Base-by-base conservation (phyloP, 1,140 invertebrate species). In the Mesaphorura yosii region DNA sequence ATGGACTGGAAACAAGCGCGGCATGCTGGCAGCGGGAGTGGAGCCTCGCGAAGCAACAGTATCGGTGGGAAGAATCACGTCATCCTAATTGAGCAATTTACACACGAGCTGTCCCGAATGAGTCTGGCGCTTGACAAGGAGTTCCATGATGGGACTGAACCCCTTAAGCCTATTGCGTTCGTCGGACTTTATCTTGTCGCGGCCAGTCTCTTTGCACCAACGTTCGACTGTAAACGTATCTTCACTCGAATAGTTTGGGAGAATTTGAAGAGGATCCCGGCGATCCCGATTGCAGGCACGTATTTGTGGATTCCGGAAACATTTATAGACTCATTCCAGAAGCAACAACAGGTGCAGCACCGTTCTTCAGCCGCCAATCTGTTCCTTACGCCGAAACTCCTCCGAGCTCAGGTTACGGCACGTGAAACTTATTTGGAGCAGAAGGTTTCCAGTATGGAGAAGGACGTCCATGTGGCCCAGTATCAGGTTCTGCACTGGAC, bases 221-320 rank as follows among this genome's bases (percentile, higher is more conserved):
- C 14, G 29, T 59, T 58, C 45, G 59, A 61, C 38, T 22, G 40
- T 3, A 59, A 59, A 27, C 59, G 56, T 29, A 17, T 47, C 14
- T 60, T 58, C 38, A 29, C 34, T 10, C 57, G 48, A 26, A 49
- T 28, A 0, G 41, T 64, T 12, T 57, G 55, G 58, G 61, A 63
- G 38, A 29, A 19, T n/a, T 19, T 62, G 5, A 58, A 57, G 25
- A 60, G 73, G 70, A 57, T 83, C 46, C 83, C 83, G 47, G 82
- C 79, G 40, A 77, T 88, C 22, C 79, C 78, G 47, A 67, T 91
- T 3, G 71, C 78, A 45, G 86, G 84, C 1, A 83, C 83, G 66
- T 72, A 83, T 19, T 66, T 88, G 28, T 90, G 86, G 85, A 78
- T 83, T 64, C 83, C 87, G 5, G 84, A 83, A 67, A 73, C 76